Conservation (phyloP, 2,797 vertebrate species). For the Borostomias antarcticus region DNA sequence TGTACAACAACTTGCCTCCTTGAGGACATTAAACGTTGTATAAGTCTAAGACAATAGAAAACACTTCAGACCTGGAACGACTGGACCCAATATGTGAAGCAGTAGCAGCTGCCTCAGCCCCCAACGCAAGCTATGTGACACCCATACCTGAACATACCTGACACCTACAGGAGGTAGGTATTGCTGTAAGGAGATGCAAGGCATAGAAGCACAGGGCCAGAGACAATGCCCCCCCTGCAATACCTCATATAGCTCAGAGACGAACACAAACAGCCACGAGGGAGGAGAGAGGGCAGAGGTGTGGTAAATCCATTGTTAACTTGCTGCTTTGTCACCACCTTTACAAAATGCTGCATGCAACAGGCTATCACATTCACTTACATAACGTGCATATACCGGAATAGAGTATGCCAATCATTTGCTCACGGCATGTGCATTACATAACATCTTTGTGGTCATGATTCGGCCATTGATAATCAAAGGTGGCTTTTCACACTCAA, state of each 20-base stretch:
- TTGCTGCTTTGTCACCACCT: slow-evolving; percentile 25
- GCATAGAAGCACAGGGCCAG: neutral
- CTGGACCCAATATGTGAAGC: neutral
- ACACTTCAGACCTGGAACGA: neutral
- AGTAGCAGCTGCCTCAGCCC: too few relatives aligned
- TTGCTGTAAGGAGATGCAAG: slow-evolving; percentile 12
- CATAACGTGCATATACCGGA: slow-evolving; percentile 18
- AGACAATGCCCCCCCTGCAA: slow-evolving; percentile 16
- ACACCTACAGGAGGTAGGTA: slow-evolving; percentile 27
- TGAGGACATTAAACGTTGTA: too few relatives aligned
- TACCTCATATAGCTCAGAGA: slow-evolving; percentile 25
- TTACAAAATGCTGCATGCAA: slow-evolving; percentile 17
- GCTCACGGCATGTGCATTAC: neutral
- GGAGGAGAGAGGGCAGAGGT: neutral
- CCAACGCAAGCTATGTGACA: slow-evolving; percentile 20
- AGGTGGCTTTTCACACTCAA: neutral
- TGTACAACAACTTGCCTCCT: too few relatives aligned
- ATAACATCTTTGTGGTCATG: neutral
- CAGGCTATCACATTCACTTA: slow-evolving; percentile 48
- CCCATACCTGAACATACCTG: neutral
- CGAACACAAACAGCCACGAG: neutral
- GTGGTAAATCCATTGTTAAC: slow-evolving; percentile 29
- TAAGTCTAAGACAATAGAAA: neutral
- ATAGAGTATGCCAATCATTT: neutral
- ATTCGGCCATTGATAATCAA: neutral